phyloP scores from a whole-genome alignment of 2,113 vertebrate species.

The Tichodroma muraria region DNA sequence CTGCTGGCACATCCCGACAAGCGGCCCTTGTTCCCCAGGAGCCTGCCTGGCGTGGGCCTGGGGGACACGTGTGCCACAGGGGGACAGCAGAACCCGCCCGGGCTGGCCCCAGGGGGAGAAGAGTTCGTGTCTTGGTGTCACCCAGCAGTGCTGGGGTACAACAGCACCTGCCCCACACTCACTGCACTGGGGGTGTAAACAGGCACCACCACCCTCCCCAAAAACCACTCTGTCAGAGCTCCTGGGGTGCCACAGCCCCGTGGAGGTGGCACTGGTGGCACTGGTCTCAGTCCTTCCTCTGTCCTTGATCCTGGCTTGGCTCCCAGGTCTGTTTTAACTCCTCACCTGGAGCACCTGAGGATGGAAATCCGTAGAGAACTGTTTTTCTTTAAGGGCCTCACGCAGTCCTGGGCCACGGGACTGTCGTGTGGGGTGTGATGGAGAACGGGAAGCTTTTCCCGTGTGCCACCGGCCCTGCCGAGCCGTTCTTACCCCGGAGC shows the following conservation, averaged over 20 bases:
- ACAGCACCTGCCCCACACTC: accelerated
- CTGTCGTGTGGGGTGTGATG: neutral
- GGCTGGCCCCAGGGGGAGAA: no score
- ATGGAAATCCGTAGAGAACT: accelerated
- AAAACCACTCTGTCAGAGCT: accelerated
- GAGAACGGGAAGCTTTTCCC: neutral
- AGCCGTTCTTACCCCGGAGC: neutral
- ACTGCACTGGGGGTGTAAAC: no score
- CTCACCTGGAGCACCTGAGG: neutral
- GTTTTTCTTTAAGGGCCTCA: accelerated
- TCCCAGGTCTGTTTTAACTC: neutral
- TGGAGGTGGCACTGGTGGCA: accelerated
- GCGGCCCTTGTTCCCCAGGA: constrained; percentile 8
- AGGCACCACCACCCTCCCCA: no score
- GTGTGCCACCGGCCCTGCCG: accelerated
- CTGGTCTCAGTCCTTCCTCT: neutral
- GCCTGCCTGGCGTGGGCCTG: no score
- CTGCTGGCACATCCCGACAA: constrained; percentile 9
- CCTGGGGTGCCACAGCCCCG: accelerated
- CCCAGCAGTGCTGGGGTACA: neutral
- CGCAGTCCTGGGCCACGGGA: accelerated
- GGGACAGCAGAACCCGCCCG: no score
- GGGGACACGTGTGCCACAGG: no score
- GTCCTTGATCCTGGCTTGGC: neutral
- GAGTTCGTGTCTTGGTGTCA: neutral